Evolutionary conservation across 2,797 vertebrate species (phyloP).

Genomic region (Cuculus canorus): DNA sequence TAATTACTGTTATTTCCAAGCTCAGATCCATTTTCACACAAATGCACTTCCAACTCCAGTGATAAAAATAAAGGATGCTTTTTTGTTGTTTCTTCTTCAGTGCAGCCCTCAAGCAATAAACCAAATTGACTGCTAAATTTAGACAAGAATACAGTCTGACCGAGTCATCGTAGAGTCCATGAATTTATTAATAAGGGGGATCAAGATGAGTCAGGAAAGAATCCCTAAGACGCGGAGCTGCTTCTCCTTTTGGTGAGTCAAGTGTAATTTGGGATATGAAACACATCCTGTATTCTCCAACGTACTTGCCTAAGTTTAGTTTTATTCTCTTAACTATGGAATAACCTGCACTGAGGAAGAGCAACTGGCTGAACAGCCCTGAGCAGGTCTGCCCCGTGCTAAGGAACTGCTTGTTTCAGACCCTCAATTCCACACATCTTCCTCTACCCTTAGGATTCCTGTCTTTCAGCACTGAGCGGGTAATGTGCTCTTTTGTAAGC

Average conservation of each 20-base stretch:
- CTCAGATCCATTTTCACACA: constrained; percentile 54
- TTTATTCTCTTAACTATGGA: background rate
- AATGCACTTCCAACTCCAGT: constrained; percentile 25
- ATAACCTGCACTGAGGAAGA: background rate
- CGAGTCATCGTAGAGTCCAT: constrained; percentile 8
- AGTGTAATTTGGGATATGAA: background rate
- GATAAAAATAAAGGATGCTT: background rate
- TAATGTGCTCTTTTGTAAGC: background rate
- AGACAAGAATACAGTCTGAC: constrained; percentile 44
- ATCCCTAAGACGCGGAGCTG: background rate
- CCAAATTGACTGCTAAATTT: constrained; percentile 70
- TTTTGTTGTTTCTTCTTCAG: constrained; percentile 7
- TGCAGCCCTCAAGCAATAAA: constrained; percentile 37
- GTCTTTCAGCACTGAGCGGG: background rate
- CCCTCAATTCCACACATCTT: background rate
- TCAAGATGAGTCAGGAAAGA: background rate
- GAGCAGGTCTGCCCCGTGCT: background rate
- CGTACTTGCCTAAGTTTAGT: background rate
- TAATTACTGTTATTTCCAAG: constrained; percentile 42
- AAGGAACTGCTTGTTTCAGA: background rate
- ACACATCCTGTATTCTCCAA: background rate
- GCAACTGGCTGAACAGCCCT: background rate
- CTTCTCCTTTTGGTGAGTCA: constrained; percentile 38
- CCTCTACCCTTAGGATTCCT: background rate
- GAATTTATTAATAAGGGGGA: constrained; percentile 61